Conservation (phyloP, 2,113 vertebrate genomes). For the Gavialis gangeticus region DNA sequence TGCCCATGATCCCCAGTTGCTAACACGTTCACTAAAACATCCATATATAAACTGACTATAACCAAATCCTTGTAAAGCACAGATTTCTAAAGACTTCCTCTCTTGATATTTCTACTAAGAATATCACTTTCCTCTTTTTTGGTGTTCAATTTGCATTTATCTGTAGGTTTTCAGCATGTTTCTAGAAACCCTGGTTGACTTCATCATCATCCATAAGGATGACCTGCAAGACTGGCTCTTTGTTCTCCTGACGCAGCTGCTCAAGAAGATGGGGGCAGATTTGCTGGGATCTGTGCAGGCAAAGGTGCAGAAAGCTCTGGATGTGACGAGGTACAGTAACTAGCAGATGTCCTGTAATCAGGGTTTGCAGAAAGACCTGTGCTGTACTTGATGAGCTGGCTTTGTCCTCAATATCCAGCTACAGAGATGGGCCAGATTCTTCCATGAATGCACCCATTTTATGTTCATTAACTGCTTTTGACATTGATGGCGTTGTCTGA, state of each 20-base stretch:
- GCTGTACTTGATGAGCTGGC: not conserved
- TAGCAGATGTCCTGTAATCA: not conserved
- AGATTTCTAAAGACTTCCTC: not conserved
- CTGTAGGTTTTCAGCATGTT: slow-evolving; percentile 98
- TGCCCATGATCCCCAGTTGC: not conserved
- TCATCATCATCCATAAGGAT: slow-evolving; percentile 95
- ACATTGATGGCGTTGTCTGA: not conserved
- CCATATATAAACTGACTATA: slow-evolving; percentile 35
- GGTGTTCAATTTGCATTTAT: slow-evolving; percentile 22
- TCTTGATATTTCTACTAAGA: not conserved
- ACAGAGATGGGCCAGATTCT: not conserved
- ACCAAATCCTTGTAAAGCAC: slow-evolving; percentile 27
- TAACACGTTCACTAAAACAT: slow-evolving; percentile 42
- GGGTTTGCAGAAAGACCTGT: not conserved
- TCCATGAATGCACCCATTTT: not conserved
- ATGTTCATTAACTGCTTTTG: not conserved
- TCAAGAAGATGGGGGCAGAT: slow-evolving; percentile 99
- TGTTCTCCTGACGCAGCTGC: slow-evolving; percentile 95
- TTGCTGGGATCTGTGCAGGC: slow-evolving; percentile 97
- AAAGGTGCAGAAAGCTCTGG: slow-evolving; percentile 97
- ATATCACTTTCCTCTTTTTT: not conserved
- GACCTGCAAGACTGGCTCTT: slow-evolving; percentile 99
- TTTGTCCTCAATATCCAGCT: not conserved
- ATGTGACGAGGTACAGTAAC: slow-evolving; percentile 90
- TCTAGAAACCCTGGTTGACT: slow-evolving; percentile 98